Evolutionary conservation across 2,797 vertebrate genomes (phyloP), one percentile per base, ranked within the genome.

Genomic region (Microctenopoma steveboyesi): DNA sequence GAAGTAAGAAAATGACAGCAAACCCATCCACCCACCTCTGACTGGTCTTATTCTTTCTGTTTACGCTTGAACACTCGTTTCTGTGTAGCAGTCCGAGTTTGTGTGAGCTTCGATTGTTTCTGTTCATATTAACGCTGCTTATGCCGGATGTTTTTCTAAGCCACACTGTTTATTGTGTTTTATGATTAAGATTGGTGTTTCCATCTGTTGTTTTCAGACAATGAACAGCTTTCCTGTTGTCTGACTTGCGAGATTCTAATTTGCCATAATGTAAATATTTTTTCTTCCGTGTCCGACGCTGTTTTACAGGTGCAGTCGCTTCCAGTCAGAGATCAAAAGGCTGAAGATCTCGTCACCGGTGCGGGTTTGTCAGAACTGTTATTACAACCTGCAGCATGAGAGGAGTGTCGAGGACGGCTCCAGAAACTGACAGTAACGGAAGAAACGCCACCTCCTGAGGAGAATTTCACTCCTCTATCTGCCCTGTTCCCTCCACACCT

Each of bases 281-380:
- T 33, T 33, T 25, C 16, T 3, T 10, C 1, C 6, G 0, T 57
- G 45, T 52, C 52, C 11, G 7, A 4, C 5, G 1, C 11, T 45
- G 42, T 66, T 14, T 43, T 72, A 0, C 88, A 99, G 98, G 90
- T 99, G 98, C 93, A 99, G 98, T 70, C 95, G 97, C 35, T 99
- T 98, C 93, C 98, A 99, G 45, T 99, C 97, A 0, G 98, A 99
- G 94, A 99, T 99, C 90, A 98, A 96, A 43, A 91, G 98, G 12
- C 93, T 99, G 91, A 99, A 99, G 93, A 98, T 99, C 75, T 99
- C 97, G 0, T 99, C 98, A 0, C 98, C 98, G 0, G 98, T 99
- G 70, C 94, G 98, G 4, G 98, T 99, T 59, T 99, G 98, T 93
- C 98, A 99, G 93, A 99, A 97, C 95, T 99, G 98, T 93, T 97